A percentile compares a stretch with the other conserved stretches of the same genome.
Conservation (phyloP, 2,797 vertebrate species). For the Chloroceryle amazona region DNA sequence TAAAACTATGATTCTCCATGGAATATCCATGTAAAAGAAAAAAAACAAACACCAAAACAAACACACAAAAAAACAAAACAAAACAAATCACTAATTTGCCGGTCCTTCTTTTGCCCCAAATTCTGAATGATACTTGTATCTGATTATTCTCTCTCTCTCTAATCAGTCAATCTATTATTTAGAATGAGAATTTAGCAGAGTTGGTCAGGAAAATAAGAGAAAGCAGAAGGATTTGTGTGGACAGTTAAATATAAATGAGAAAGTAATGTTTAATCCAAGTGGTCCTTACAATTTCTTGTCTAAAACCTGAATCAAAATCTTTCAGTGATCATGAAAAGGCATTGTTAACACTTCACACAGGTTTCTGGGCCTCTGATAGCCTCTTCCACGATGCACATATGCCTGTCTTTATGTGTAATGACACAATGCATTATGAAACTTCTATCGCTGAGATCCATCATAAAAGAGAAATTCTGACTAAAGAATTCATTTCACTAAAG, state of each 20-base stretch:
- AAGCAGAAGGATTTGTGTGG: neutral
- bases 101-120: neutral
- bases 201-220: neutral
- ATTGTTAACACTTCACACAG: neutral
- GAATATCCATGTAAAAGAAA: neutral
- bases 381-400: neutral
- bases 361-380: neutral
- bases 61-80: neutral
- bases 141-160: neutral
- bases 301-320: neutral
- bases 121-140: neutral
- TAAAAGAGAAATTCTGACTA: neutral
- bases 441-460: neutral
- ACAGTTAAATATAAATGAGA: neutral
- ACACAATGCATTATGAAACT: neutral
- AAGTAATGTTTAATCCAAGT: neutral
- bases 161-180: neutral
- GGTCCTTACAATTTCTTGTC: neutral
- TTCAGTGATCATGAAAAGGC: neutral
- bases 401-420: neutral
- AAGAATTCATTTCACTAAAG: neutral
- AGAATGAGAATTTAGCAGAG: neutral
- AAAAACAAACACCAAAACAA: rapidly evolving
- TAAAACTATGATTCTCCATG: neutral
- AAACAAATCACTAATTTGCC: neutral